Base-by-base conservation (phyloP, 2,888 invertebrate genomes). In the Ectobius pallidus region DNA sequence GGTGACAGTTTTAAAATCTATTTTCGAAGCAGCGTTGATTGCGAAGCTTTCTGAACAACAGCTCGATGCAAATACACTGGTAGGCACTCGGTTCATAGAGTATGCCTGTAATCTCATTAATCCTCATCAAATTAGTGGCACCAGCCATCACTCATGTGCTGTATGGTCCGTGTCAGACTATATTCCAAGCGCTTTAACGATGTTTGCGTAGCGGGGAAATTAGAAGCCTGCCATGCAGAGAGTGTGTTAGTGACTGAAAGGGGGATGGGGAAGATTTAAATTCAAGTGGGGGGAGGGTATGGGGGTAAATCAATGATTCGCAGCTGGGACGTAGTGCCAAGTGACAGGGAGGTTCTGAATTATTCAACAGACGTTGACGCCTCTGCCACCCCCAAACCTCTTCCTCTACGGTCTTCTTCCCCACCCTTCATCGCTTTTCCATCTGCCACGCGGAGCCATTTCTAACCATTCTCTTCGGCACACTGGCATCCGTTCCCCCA, bases 241-340 rank as follows among this genome's bases (percentile, higher is more conserved):
- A 34, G 69, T 69, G 69, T 69, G 49, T 55, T 52, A 58, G 58
- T 27, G 69, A 61, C 32, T 69, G 44, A 55, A n/a, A n/a, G n/a
- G n/a, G n/a, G n/a, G n/a, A n/a, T n/a, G n/a, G 42, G 58, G 69
- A 34, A 42, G 69, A 58, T 69, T 69, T 69, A 32, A 58, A 58
- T 30, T 69, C 46, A 65, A 62, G 42, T 62, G 70, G 71, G 71
- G 25, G 63, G 61, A 44, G 4, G 46, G 63, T 16, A 63, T 46
- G 62, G 71, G 34, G 71, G 65, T 68, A 72, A 72, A 72, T 72
- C 72, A 72, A 72, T 72, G 72, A 72, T 72, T 72, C 44, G 68
- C 72, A 72, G 72, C 72, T 72, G 72, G 68, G 58, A 58, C 58
- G 65, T 44, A 71, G 71, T 46, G 14, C 49, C 27, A 62, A 71